phyloP scores from a whole-genome alignment of 2,113 vertebrate genomes.

The Datnioides undecimradiatus region DNA sequence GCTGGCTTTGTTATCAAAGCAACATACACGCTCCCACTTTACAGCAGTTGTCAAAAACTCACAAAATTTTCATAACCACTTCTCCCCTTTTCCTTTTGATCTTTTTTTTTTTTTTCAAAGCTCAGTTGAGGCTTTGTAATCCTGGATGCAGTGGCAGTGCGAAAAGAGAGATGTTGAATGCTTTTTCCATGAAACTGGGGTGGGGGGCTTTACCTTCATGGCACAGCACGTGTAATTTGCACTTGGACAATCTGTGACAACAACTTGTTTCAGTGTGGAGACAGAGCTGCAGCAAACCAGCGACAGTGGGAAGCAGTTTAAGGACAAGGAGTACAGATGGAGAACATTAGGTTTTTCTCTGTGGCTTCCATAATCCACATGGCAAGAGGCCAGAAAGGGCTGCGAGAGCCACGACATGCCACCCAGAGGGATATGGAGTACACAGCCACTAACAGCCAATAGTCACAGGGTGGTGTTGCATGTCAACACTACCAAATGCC shows the following conservation, averaged over 20 bases:
- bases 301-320: constrained; percentile 30
- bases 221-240: constrained; percentile 13
- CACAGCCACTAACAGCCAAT: constrained; percentile 10
- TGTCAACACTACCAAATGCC: not conserved
- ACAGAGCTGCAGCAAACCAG: constrained; percentile 25
- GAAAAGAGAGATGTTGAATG: constrained; percentile 10
- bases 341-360: constrained; percentile 41
- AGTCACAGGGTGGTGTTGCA: constrained; percentile 1
- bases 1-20: constrained; percentile 37
- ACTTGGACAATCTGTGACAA: constrained; percentile 11
- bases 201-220: constrained; percentile 20
- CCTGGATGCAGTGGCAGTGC: constrained; percentile 20
- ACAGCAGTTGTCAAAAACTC: constrained; percentile 28
- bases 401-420: constrained; percentile 40
- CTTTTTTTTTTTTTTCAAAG: constrained; percentile 32
- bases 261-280: constrained; percentile 31
- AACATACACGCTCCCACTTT: not conserved
- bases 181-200: constrained; percentile 33
- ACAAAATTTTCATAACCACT: constrained; percentile 17
- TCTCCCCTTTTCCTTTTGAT: constrained; percentile 41
- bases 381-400: constrained; percentile 54
- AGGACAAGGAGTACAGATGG: constrained; percentile 56
- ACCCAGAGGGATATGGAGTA: constrained; percentile 42
- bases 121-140: constrained; percentile 20
- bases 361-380: constrained; percentile 55